These are phyloP conservation scores for Pangasius sanitwongsei DNA, from an alignment of 2,797 vertebrate species.

Conservation along the genomic window DNA sequence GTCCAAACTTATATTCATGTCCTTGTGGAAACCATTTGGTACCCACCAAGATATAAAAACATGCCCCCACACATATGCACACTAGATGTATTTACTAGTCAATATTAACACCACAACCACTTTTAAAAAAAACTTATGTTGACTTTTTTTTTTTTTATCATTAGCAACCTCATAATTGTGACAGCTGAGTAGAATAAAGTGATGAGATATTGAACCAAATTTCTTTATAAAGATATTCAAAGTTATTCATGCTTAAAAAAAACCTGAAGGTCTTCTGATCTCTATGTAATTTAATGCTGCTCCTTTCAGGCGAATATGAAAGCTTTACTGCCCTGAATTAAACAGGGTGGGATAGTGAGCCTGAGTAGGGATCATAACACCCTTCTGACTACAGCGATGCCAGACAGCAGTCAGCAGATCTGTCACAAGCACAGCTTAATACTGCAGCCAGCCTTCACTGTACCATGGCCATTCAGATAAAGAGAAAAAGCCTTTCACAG, in stretches of 20 bases:
- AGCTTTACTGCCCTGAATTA: constrained; percentile 57
- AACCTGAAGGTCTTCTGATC: not conserved
- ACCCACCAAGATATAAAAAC: not conserved
- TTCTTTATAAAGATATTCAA: not conserved
- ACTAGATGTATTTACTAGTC: not conserved
- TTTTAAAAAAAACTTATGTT: not conserved
- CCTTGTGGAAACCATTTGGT: not conserved
- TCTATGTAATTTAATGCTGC: constrained; percentile 25
- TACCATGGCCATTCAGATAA: constrained; percentile 38
- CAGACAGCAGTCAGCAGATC: constrained; percentile 50
- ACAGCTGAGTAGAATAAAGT: not conserved
- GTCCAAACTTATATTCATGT: not conserved
- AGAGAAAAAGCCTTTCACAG: not conserved
- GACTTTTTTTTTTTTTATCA: not conserved
- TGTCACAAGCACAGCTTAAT: constrained; percentile 59
- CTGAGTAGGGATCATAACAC: constrained; percentile 64
- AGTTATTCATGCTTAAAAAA: not conserved
- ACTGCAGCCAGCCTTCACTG: constrained; percentile 12
- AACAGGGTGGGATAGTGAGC: constrained; percentile 63
- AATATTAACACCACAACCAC: not conserved
- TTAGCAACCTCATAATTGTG: not conserved
- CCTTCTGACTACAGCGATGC: constrained; percentile 40
- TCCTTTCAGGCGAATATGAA: constrained; percentile 56
- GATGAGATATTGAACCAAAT: not conserved
- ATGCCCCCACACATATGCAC: not conserved